Percentiles rank a stretch among this genome's conserved stretches.
These are phyloP conservation scores for Antitype chi DNA, from an alignment of 2,888 invertebrate genomes.

Conservation along the genomic window DNA sequence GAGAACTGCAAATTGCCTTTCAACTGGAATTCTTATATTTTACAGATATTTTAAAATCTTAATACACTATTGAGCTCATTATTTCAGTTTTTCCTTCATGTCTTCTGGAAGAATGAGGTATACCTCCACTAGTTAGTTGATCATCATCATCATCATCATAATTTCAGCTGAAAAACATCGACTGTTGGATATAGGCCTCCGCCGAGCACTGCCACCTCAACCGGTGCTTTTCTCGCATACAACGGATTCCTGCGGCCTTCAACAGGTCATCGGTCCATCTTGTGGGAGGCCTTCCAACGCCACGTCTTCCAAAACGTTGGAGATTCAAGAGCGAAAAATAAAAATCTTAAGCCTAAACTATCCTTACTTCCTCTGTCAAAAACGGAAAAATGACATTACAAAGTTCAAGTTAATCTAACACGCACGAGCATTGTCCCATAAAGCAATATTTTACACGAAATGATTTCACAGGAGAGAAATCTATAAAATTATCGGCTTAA, in stretches of 20 bases:
- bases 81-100: neutral
- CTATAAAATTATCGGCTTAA: conserved; percentile 18
- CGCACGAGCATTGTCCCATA: neutral
- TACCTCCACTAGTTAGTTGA: neutral
- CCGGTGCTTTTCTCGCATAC: too few species aligned
- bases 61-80: neutral
- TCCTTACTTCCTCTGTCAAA: neutral
- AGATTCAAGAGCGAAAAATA: neutral
- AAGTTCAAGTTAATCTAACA: conserved; percentile 7
- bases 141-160: too few species aligned
- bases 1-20: conserved; percentile 14
- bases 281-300: too few species aligned
- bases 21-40: conserved; percentile 2
- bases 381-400: neutral
- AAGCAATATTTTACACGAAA: conserved; percentile 6
- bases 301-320: too few species aligned
- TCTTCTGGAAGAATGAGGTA: neutral
- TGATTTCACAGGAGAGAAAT: neutral
- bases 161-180: too few species aligned
- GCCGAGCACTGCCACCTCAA: too few species aligned
- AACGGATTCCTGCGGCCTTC: too few species aligned
- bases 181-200: too few species aligned
- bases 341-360: neutral
- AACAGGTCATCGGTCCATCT: too few species aligned
- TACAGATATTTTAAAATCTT: neutral